Evolutionary conservation across 2,113 vertebrate genomes (phyloP), one percentile per base, ranked within the genome.

Genomic region (Rhinichthys klamathensis): DNA sequence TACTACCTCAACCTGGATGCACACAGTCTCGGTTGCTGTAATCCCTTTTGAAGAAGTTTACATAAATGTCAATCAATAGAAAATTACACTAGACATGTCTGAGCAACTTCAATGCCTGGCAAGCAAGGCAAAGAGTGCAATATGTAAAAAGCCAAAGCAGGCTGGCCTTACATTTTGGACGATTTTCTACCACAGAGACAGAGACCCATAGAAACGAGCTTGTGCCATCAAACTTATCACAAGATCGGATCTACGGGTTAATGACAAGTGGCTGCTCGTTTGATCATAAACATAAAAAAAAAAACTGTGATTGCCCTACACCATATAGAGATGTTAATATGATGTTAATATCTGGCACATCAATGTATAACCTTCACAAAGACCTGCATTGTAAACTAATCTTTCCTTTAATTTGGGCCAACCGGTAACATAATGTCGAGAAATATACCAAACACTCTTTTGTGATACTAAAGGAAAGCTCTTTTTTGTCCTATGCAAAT

Each of bases 161-260:
- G n/a, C 70, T 23, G 61, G 27, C 30, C 12, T 30, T 30, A 74
- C 16, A 41, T 75, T 35, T 9, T 60, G 56, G 76, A n/a, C n/a
- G 87, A 79, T 81, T 85, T 44, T 86, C 87, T 63, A 96, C 97
- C 97, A 96, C 92, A 95, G 90, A 97, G 97, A 97, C 97, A 99
- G 96, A 97, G 97, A 99, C 98, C 98, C 97, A 97, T 96, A 99
- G 97, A 99, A 94, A 93, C 98, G 96, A 99, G 96, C 98, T 99
- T 99, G 98, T 96, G 97, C 90, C 91, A 93, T 96, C 90, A 92
- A 90, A 95, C 95, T 96, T 92, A 96, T 95, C 98, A 99, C 98
- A 99, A 99, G 98, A 98, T 99, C 98, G 98, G 98, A 99, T 99
- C 98, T 99, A 99, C 98, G 98, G 98, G 98, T 99, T 99, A 97